phyloP scores from a whole-genome alignment of 2,113 vertebrate genomes.

The Phalacrocorax aristotelis region DNA sequence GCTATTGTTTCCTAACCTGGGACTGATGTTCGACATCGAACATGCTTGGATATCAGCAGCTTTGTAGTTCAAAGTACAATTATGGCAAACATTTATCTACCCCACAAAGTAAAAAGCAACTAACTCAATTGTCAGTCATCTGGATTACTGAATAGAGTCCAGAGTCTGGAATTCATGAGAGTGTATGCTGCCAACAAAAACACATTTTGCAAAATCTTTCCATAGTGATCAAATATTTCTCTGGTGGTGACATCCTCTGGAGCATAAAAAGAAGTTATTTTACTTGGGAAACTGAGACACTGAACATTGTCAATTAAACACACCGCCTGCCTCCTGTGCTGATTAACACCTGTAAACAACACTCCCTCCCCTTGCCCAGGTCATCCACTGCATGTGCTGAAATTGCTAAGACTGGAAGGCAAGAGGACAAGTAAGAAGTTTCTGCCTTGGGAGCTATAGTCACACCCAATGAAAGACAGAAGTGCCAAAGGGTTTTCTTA shows the following conservation, averaged over 20 bases:
- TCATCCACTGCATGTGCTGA: background rate
- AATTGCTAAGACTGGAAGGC: background rate
- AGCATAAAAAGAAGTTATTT: background rate
- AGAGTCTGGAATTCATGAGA: conserved; percentile 14
- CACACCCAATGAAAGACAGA: background rate
- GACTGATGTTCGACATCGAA: background rate
- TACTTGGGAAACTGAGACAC: background rate
- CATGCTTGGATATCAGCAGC: background rate
- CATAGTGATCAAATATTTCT: background rate
- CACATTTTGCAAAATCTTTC: background rate
- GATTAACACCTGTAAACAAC: background rate
- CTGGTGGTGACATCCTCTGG: background rate
- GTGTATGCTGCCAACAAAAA: conserved; percentile 22
- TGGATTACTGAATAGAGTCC: conserved; percentile 20
- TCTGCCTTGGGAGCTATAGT: background rate
- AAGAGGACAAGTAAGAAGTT: background rate
- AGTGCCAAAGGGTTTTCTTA: background rate
- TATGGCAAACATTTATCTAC: conserved; percentile 41
- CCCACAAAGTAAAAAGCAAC: background rate
- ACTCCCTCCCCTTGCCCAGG: background rate
- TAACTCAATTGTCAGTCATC: background rate
- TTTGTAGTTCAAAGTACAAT: conserved; percentile 7
- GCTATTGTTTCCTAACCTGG: background rate
- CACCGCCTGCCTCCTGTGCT: background rate
- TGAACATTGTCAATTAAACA: background rate